These are phyloP conservation scores for Erpornis zantholeuca DNA, from an alignment of 2,113 vertebrate species.

Conservation along the genomic window DNA sequence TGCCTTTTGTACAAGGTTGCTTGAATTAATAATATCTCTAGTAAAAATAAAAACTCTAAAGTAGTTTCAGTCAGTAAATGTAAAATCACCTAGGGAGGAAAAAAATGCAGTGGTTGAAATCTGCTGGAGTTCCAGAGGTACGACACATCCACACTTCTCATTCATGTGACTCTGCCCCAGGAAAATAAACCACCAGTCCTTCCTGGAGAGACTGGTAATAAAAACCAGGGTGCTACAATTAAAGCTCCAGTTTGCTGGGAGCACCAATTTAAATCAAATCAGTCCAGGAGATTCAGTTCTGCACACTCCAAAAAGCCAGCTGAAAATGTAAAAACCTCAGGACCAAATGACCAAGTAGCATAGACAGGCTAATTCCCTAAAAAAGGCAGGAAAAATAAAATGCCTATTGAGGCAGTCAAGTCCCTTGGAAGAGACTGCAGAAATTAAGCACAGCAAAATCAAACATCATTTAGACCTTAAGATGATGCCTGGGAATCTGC, in stretches of 20 bases:
- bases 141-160: background rate
- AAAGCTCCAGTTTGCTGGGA: constrained; percentile 26
- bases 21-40: constrained; percentile 18
- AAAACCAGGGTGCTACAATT: constrained; percentile 47
- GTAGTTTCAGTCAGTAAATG: background rate
- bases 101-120: background rate
- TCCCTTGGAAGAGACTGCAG: background rate
- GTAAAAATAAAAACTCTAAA: constrained; percentile 58
- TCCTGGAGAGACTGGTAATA: constrained; percentile 21
- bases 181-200: constrained; percentile 35
- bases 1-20: constrained; percentile 3
- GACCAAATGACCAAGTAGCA: background rate
- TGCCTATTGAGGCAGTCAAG: background rate
- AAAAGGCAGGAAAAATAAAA: background rate
- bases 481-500: background rate
- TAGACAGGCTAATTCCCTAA: background rate
- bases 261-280: constrained; percentile 13
- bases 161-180: background rate
- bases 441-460: constrained; percentile 18
- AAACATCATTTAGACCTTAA: background rate
- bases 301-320: constrained; percentile 34
- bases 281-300: constrained; percentile 22
- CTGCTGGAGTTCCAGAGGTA: background rate
- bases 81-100: constrained; percentile 17
- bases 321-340: constrained; percentile 24